phyloP scores from a whole-genome alignment of 2,113 vertebrate genomes.

The Mus musculus region DNA sequence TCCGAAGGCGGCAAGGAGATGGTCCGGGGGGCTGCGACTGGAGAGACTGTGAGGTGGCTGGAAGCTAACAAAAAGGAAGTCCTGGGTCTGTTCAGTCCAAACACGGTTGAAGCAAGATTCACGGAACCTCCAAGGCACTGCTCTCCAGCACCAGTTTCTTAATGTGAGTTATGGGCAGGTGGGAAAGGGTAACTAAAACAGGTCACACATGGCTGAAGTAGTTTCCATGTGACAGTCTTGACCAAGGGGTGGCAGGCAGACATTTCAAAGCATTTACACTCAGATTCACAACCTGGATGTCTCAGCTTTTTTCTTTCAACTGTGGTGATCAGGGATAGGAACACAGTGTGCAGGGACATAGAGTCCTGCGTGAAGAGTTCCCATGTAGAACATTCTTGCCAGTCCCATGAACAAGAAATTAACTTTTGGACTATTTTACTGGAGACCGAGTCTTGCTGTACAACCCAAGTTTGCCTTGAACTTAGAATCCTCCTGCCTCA shows the following conservation, averaged over 20 bases:
- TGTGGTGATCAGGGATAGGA: background rate
- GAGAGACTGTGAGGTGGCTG: too few relatives aligned
- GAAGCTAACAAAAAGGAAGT: too few relatives aligned
- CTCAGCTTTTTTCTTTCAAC: background rate
- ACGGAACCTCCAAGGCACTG: too few relatives aligned
- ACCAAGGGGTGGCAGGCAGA: background rate
- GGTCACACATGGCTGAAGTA: background rate
- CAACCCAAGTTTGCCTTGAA: background rate
- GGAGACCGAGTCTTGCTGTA: background rate
- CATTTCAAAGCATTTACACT: background rate
- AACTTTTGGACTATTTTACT: background rate
- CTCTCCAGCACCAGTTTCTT: background rate
- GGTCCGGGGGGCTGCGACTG: too few relatives aligned
- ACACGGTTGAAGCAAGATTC: too few relatives aligned
- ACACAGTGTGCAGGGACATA: background rate
- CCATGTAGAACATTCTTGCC: background rate
- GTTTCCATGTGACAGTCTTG: background rate
- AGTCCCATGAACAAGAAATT: background rate
- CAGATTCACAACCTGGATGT: background rate
- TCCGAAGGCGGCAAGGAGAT: too few relatives aligned
- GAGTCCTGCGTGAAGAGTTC: background rate
- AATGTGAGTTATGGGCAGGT: background rate
- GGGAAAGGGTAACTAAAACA: background rate
- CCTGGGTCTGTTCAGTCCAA: too few relatives aligned
- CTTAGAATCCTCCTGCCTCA: background rate